phyloP scores from a whole-genome alignment of 2,113 vertebrate species.

The Eptesicus fuscus region DNA sequence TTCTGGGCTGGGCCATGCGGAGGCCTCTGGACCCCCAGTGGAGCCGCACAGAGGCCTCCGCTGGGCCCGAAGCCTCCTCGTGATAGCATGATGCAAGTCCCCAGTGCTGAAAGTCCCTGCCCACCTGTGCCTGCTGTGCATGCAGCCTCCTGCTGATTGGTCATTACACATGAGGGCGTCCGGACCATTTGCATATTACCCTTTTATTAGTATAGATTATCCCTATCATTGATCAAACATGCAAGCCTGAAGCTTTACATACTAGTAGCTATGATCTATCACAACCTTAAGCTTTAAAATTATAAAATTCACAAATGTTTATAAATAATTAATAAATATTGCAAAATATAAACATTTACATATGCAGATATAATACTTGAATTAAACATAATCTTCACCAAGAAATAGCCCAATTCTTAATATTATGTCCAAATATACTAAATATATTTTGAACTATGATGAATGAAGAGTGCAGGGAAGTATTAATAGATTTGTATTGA shows the following conservation, averaged over 20 bases:
- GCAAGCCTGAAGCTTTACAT: neutral
- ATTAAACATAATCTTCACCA: neutral
- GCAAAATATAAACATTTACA: neutral
- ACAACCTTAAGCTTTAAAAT: neutral
- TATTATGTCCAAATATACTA: neutral
- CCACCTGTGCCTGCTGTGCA: too few relatives aligned
- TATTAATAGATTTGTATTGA: neutral
- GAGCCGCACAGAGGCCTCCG: too few relatives aligned
- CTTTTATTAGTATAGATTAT: neutral
- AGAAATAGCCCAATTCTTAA: neutral
- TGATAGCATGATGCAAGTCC: too few relatives aligned
- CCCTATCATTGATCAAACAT: neutral
- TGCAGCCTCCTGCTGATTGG: too few relatives aligned
- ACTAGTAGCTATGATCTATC: neutral
- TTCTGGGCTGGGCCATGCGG: too few relatives aligned
- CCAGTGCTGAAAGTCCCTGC: too few relatives aligned
- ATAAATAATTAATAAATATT: neutral
- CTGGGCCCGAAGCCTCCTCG: too few relatives aligned
- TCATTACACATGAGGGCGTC: too few relatives aligned
- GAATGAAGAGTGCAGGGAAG: neutral
- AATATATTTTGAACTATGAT: neutral
- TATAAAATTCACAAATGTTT: neutral
- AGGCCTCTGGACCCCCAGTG: too few relatives aligned
- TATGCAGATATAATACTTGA: neutral
- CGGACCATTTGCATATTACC: too few relatives aligned